These are phyloP conservation scores for Leucoraja erinaceus DNA, from an alignment of 2,113 vertebrate species.

Conservation along the genomic window DNA sequence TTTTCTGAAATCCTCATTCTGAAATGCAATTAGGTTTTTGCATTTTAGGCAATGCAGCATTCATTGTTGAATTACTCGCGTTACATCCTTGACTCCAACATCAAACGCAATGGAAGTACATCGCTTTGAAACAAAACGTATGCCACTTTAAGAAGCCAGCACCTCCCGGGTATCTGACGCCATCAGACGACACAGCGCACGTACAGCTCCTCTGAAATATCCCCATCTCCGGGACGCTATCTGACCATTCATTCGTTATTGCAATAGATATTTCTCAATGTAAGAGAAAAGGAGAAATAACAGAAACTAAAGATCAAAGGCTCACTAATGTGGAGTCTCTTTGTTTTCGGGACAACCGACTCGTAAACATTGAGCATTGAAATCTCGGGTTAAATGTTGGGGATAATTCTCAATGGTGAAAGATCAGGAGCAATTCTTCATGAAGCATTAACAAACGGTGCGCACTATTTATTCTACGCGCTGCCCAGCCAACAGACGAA, in stretches of 20 bases:
- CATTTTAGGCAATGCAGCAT: background rate
- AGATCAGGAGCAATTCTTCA: background rate
- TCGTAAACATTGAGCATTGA: background rate
- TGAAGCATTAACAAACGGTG: background rate
- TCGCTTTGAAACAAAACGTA: background rate
- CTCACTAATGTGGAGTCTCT: background rate
- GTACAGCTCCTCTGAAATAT: background rate
- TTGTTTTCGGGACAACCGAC: no score
- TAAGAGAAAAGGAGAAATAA: background rate
- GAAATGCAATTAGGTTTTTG: background rate
- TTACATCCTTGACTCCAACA: background rate
- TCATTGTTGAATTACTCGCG: background rate
- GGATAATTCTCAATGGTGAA: background rate
- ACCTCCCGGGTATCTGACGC: background rate
- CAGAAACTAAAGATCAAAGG: background rate
- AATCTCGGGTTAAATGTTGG: background rate
- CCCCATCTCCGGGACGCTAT: background rate
- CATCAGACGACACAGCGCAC: background rate
- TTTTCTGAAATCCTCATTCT: background rate
- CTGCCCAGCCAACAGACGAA: background rate
- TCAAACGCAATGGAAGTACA: background rate
- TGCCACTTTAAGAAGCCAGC: background rate
- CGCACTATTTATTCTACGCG: background rate
- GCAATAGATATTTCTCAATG: background rate
- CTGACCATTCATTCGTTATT: background rate